Conservation (phyloP, 2,113 vertebrate genomes). For the Stegastes partitus region DNA sequence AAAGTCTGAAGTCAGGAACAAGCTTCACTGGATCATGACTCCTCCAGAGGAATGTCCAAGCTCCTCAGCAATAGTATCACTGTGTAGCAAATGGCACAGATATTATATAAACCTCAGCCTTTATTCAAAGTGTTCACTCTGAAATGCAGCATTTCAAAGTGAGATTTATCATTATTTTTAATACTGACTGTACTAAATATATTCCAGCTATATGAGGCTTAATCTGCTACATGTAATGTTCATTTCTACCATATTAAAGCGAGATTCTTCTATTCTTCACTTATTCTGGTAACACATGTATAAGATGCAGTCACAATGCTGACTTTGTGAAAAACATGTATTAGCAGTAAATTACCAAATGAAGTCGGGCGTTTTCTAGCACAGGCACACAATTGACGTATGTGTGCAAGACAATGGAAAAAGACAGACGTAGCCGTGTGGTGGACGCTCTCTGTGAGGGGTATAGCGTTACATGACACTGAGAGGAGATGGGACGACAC, state of each 20-base stretch:
- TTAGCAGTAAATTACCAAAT: not conserved
- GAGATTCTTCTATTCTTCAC: not conserved
- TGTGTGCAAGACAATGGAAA: constrained; percentile 59
- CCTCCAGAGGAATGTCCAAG: constrained; percentile 7
- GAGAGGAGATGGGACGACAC: constrained; percentile 48
- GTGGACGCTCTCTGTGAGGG: constrained; percentile 37
- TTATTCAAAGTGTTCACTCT: not conserved
- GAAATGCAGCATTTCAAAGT: not conserved
- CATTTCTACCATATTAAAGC: not conserved
- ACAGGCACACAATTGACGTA: constrained; percentile 22
- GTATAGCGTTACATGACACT: constrained; percentile 64
- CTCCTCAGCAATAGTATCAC: constrained; percentile 14
- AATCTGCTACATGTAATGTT: not conserved
- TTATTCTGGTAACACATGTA: not conserved
- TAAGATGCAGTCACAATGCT: not conserved
- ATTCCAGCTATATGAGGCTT: not conserved
- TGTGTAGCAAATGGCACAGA: not conserved
- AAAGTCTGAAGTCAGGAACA: constrained; percentile 2
- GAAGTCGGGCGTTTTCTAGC: not conserved
- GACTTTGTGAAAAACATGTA: not conserved
- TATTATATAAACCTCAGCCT: not conserved
- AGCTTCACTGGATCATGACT: constrained; percentile 24
- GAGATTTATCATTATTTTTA: not conserved
- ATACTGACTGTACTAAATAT: not conserved
- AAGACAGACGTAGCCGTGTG: constrained; percentile 39